These are phyloP conservation scores for Hoplostethus mediterraneus DNA, from an alignment of 2,797 vertebrate genomes.

Conservation along the genomic window DNA sequence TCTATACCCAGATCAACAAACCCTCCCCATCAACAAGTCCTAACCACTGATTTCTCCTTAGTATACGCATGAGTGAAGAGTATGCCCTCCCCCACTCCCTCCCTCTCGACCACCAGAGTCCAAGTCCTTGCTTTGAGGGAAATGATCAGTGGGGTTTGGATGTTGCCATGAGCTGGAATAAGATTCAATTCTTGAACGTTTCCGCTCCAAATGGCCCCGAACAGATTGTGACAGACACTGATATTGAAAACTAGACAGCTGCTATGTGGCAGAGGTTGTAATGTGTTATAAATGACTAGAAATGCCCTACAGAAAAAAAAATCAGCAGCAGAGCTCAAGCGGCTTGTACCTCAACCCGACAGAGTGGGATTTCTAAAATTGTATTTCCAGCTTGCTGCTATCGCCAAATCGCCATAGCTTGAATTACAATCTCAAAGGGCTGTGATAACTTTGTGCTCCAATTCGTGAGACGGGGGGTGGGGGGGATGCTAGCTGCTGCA, in stretches of 20 bases:
- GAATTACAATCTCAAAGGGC: neutral
- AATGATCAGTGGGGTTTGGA: slow-evolving; percentile 39
- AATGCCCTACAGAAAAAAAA: too few relatives aligned
- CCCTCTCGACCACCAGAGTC: slow-evolving; percentile 45
- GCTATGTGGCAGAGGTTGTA: too few relatives aligned
- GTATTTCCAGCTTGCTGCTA: neutral
- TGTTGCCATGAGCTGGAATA: slow-evolving; percentile 42
- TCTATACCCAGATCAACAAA: slow-evolving; percentile 65
- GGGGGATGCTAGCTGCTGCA: neutral
- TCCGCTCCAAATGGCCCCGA: slow-evolving; percentile 22
- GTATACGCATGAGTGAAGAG: slow-evolving; percentile 54
- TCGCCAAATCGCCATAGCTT: neutral
- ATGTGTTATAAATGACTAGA: too few relatives aligned
- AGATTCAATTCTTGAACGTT: slow-evolving; percentile 41
- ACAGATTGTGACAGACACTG: slow-evolving; percentile 5
- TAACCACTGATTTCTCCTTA: slow-evolving; percentile 68
- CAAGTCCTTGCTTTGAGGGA: slow-evolving; percentile 56
- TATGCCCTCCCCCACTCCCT: slow-evolving; percentile 40
- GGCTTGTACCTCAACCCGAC: neutral
- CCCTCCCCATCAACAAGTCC: slow-evolving; percentile 84
- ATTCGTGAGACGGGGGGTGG: neutral
- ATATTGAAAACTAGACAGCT: too few relatives aligned
- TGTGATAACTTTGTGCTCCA: neutral
- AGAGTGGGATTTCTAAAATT: neutral
- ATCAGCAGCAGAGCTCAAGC: too few relatives aligned